phyloP scores from a whole-genome alignment of 2,113 vertebrate species.

The Micronycteris hirsuta region DNA sequence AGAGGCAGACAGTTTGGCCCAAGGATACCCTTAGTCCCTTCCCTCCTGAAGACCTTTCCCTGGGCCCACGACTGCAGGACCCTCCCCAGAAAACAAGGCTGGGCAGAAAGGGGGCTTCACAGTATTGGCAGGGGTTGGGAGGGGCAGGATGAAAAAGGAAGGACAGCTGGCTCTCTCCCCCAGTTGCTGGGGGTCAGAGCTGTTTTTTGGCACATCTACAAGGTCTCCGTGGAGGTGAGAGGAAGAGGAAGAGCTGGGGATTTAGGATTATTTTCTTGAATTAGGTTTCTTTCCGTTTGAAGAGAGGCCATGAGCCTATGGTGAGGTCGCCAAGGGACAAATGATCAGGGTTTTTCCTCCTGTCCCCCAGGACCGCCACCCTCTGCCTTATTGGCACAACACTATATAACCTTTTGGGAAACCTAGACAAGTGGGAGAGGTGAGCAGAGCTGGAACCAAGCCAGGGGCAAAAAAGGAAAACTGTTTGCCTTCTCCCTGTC shows the following conservation, averaged over 20 bases:
- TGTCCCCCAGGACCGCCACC: background rate
- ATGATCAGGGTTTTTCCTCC: background rate
- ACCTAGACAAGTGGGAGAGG: background rate
- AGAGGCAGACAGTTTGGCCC: slow-evolving; percentile 53
- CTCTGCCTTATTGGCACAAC: background rate
- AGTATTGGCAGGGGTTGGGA: slow-evolving; percentile 32
- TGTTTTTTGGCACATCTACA: slow-evolving; percentile 63
- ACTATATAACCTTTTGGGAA: background rate
- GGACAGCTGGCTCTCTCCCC: slow-evolving; percentile 22
- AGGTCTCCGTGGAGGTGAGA: slow-evolving; percentile 2
- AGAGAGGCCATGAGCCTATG: background rate
- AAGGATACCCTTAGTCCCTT: slow-evolving; percentile 66
- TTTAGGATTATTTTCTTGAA: background rate
- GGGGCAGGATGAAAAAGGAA: background rate
- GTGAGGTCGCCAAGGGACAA: background rate
- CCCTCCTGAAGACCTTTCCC: slow-evolving; percentile 24
- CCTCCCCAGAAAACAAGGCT: slow-evolving; percentile 42
- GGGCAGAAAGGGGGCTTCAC: slow-evolving; percentile 54
- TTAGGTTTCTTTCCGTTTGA: slow-evolving; percentile 21
- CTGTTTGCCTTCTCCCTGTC: background rate
- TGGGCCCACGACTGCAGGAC: slow-evolving; percentile 14
- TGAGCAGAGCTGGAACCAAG: background rate
- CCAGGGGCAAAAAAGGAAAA: background rate
- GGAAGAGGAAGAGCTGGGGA: background rate
- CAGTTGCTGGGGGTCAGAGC: background rate